Evolutionary conservation across 2,113 vertebrate genomes (phyloP), one percentile per base, ranked within the genome.

Genomic region (Datnioides undecimradiatus): DNA sequence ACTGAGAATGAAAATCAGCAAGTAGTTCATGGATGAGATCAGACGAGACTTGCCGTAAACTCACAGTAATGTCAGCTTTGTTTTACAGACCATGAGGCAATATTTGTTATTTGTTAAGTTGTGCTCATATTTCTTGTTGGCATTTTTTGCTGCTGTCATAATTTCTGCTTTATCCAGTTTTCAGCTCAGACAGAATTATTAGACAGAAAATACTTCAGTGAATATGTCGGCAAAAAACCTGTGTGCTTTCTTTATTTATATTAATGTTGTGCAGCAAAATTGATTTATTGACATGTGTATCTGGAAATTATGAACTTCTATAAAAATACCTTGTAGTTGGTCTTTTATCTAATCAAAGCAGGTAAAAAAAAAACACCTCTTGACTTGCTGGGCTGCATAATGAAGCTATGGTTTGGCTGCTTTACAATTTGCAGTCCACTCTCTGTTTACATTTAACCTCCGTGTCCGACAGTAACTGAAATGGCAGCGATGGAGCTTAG

Each of bases 401-500:
- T 23, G 29, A 19, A 41, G 33, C 8, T 6, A 23, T 36, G 29
- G 6, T 21, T 8, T 31, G 12, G 2, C 19, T 76, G 45, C 17
- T 51, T 69, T 34, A 41, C 21, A 57, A 25, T 51, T 14, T 27
- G 33, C 5, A 4, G 23, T 38, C 33, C 6, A 3, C 4, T 76
- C n/a, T 21, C 25, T 17, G 5, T 29, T 57, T 2, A 31, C 6
- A 52, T 72, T 72, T 43, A 49, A 11, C 36, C 49, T 19, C 19
- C 13, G 17, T 79, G 76, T 84, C 48, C 63, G 65, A 36, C 25
- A 73, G 46, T 83, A 79, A 33, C 58, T 58, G 25, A 46, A 48
- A 79, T 71, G 33, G 49, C 33, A 73, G 36, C 31, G 40, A 55
- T 23, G 41, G 27, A 19, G 33, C 45, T 36, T 73, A 34, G 11